Percentiles rank a stretch among this genome's conserved stretches.
Conservation (phyloP, 2,888 invertebrate genomes). For the Drosophila flavopinicola region DNA sequence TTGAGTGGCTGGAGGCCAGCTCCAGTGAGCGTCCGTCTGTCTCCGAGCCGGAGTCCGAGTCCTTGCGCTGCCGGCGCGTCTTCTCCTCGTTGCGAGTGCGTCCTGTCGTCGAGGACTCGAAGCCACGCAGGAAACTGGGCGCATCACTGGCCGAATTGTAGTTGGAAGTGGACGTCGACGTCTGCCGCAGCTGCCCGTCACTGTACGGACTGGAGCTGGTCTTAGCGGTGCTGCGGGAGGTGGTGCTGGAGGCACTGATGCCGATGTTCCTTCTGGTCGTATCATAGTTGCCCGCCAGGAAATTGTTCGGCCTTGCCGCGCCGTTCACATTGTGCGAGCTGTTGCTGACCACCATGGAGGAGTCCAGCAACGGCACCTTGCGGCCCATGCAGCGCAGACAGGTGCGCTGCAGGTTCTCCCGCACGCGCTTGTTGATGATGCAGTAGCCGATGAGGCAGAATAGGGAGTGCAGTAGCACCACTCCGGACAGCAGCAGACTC, state of each 20-base stretch:
- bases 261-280: slow-evolving; percentile 91
- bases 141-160: slow-evolving; percentile 93
- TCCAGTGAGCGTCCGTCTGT: slow-evolving; percentile 92
- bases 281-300: slow-evolving; percentile 85
- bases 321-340: slow-evolving; percentile 91
- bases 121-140: slow-evolving; percentile 88
- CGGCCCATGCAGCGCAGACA: slow-evolving; percentile 91
- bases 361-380: slow-evolving; percentile 91
- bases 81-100: slow-evolving; percentile 79
- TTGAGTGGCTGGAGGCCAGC: slow-evolving; percentile 97
- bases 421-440: slow-evolving; percentile 93
- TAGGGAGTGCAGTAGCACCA: slow-evolving; percentile 91
- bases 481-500: slow-evolving; percentile 90
- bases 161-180: slow-evolving; percentile 94
- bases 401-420: slow-evolving; percentile 87
- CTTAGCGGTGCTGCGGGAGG: slow-evolving; percentile 96
- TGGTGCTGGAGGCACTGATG: slow-evolving; percentile 97
- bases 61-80: slow-evolving; percentile 85
- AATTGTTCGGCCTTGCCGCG: slow-evolving; percentile 78
- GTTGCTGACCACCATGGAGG: slow-evolving; percentile 89
- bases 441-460: slow-evolving; percentile 95
- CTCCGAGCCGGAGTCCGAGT: slow-evolving; percentile 93
- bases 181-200: slow-evolving; percentile 92
- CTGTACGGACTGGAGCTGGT: slow-evolving; percentile 97
- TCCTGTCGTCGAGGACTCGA: slow-evolving; percentile 80